Evolutionary conservation across 2,888 invertebrate species (phyloP), one percentile per base, ranked within the genome.

Genomic region (Erebia palarica): DNA sequence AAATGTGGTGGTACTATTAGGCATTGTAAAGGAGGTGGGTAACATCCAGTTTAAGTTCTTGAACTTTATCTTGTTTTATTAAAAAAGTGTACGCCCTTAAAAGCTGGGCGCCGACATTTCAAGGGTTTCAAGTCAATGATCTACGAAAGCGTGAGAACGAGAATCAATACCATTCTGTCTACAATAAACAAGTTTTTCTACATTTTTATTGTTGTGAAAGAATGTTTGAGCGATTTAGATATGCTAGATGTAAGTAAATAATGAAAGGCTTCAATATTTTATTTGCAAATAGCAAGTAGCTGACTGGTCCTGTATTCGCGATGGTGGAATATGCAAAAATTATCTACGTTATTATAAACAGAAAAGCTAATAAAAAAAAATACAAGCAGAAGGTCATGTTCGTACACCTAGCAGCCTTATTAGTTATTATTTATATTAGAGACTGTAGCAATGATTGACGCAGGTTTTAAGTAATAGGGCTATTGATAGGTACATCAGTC

Each of bases 101-200:
- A 18, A n/a, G 18, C 61, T 16, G 18, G 14, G 21, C 49, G 47
- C 18, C 57, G 42, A 36, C 11, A 49, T 65, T n/a, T 44, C 51
- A 65, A 70, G 60, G 59, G 49, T 68, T 70, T 68, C 70, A 68
- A 55, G 65, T 70, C 73, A 70, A 67, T 68, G 67, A 65, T 70
- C 70, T 65, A 65, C 44, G 73, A 70, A 68, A 68, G 61, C 70
- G 70, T 73, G 73, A 73, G 73, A 73, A 70, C 67, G 47, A 47
- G 67, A 70, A 70, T 65, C 69, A 66, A 65, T 72, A 72, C 42
- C 27, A 36, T 57, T 49, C 44, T 36, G 49, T 68, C 51, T 60
- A 68, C 65, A 59, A 66, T 66, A 66, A 72, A 72, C 72, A 66
- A 69, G 67, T 70, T 72, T 59, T 69, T 69, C 67, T 59, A 72